Evolutionary conservation across 2,888 invertebrate genomes (phyloP), one percentile per base, ranked within the genome.

Genomic region (Leucoma salicis): DNA sequence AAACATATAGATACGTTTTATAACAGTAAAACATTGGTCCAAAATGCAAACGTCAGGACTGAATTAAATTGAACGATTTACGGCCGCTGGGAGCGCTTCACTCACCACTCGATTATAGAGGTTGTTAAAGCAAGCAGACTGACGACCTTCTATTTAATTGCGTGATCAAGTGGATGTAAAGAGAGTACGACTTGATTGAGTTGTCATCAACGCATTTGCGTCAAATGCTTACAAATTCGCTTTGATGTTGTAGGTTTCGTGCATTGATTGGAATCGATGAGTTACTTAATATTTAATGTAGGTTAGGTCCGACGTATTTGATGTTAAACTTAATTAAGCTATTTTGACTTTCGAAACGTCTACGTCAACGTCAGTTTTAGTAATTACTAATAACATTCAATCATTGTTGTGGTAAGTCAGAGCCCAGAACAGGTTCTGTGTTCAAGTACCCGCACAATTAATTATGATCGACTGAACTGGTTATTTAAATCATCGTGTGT

Each of bases 31-130:
- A 21, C 21, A 21, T 21, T 21, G n/a, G 53, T 52, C 54, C 53
- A 47, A 51, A 69, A 67, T 60, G 65, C 63, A 70, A 70, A 71
- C 66, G 68, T 62, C 57, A 60, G 41, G 24, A 50, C 48, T 61
- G 66, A 78, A 76, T 74, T 69, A 70, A 74, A 78, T 75, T 76
- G 72, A 74, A 74, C 75, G 73, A 78, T 78, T 79, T 74, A 74
- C 68, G 69, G 62, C 57, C 59, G 39, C 38, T 52, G 57, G 57
- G 57, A 58, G 48, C 38, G 39, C 49, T 45, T 51, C 57, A 60
- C 57, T 61, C 64, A 59, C 55, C 77, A 78, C 71, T 66, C 61
- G 64, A 66, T 71, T 70, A 70, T 63, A 61, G 61, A 57, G 63
- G 74, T 74, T 75, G 76, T 74, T 74, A 73, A 72, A 72, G 70